phyloP scores from a whole-genome alignment of 2,113 vertebrate genomes.

The Nothoprocta perdicaria region DNA sequence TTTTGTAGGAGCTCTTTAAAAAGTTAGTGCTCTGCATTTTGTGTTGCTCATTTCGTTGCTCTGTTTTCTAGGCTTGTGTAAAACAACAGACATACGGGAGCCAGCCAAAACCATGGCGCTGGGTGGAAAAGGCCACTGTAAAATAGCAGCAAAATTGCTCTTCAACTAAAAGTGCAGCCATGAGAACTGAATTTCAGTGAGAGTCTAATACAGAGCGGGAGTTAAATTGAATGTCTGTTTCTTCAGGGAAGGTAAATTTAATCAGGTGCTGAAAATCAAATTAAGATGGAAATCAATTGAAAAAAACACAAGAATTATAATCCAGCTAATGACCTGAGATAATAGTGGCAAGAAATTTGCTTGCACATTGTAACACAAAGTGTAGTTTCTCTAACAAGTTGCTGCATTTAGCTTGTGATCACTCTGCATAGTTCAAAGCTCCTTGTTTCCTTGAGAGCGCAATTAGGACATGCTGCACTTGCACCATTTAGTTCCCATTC shows the following conservation, averaged over 20 bases:
- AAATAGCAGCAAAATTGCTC: conserved; percentile 4
- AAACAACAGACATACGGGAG: background rate
- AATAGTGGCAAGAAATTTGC: conserved; percentile 63
- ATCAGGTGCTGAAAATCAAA: conserved; percentile 69
- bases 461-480: conserved; percentile 45
- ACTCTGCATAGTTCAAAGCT: conserved; percentile 11
- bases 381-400: conserved; percentile 54
- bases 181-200: conserved; percentile 4
- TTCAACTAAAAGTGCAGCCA: background rate
- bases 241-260: conserved; percentile 66
- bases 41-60: background rate
- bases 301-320: conserved; percentile 67
- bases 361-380: conserved; percentile 54
- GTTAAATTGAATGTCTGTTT: conserved; percentile 55
- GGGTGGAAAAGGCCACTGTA: background rate
- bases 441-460: conserved; percentile 32
- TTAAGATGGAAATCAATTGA: conserved; percentile 67
- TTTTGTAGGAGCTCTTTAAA: background rate
- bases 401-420: background rate
- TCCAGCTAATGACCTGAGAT: conserved; percentile 69
- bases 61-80: background rate
- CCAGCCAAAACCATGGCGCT: background rate
- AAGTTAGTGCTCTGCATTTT: background rate
- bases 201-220: background rate
- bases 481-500: conserved; percentile 28